Conservation (phyloP, 2,797 vertebrate species). For the Acanthurus tractus region DNA sequence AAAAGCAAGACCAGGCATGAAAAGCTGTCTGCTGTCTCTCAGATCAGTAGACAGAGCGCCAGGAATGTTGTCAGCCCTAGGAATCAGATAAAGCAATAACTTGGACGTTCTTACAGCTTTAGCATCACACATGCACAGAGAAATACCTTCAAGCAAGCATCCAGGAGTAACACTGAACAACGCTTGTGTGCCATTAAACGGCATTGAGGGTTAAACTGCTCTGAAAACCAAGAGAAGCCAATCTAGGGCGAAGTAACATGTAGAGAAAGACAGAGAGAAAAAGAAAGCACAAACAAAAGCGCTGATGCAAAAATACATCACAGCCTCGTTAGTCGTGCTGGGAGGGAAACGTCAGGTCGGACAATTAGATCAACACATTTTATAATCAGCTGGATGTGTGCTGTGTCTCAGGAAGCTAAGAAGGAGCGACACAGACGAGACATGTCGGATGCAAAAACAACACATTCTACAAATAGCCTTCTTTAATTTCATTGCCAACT, state of each 20-base stretch:
- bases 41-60: slow-evolving; percentile 41
- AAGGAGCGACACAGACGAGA: background rate
- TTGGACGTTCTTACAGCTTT: slow-evolving; percentile 13
- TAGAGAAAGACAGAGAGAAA: background rate
- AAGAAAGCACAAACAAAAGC: background rate
- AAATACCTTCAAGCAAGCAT: slow-evolving; percentile 1
- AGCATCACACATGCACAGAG: slow-evolving; percentile 12
- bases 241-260: slow-evolving; percentile 8
- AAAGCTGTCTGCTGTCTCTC: slow-evolving; percentile 27
- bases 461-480: slow-evolving; percentile 53
- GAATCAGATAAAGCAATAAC: slow-evolving; percentile 57
- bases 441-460: slow-evolving; percentile 38
- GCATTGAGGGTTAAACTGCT: background rate
- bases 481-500: slow-evolving; percentile 52
- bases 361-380: slow-evolving; percentile 33
- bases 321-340: background rate
- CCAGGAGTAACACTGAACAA: background rate
- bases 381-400: slow-evolving; percentile 18
- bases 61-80: slow-evolving; percentile 59
- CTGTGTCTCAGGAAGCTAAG: slow-evolving; percentile 19
- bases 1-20: slow-evolving; percentile 71
- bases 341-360: slow-evolving; percentile 3
- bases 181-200: background rate
- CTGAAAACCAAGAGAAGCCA: background rate
- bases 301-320: background rate